Percentiles rank a stretch among this genome's conserved stretches.
Evolutionary conservation across 2,888 invertebrate species (phyloP).

Genomic region (Leptinotarsa haldemani): DNA sequence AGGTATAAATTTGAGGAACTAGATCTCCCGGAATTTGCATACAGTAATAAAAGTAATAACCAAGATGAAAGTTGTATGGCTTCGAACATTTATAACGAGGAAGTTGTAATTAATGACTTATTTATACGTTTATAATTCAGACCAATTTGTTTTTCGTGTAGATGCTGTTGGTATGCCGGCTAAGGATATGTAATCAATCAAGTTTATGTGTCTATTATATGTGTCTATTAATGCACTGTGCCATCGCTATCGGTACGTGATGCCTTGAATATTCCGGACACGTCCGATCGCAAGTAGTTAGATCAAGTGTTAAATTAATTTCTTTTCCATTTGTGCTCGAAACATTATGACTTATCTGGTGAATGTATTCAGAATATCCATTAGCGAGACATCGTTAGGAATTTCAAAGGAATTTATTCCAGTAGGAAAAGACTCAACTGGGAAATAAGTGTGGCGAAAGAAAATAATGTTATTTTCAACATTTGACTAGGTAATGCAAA

Average conservation of each 20-base stretch:
- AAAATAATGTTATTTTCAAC: not conserved
- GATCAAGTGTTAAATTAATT: conserved; percentile 46
- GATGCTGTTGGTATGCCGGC: conserved; percentile 50
- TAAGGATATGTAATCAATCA: conserved; percentile 57
- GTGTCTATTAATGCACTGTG: conserved; percentile 60
- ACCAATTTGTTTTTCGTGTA: conserved; percentile 58
- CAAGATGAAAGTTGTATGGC: conserved; percentile 35
- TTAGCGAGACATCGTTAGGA: conserved; percentile 8
- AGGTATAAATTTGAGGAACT: conserved; percentile 35
- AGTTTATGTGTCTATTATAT: conserved; percentile 63
- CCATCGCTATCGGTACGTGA: conserved; percentile 54
- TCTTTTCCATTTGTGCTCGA: conserved; percentile 25
- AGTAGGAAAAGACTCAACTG: not conserved
- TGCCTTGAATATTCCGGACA: conserved; percentile 46
- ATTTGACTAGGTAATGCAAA: too few species aligned
- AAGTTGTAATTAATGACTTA: conserved; percentile 41
- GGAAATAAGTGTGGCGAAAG: not conserved
- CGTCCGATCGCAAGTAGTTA: conserved; percentile 44
- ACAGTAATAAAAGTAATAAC: conserved; percentile 33
- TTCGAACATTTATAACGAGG: conserved; percentile 35
- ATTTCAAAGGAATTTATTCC: not conserved
- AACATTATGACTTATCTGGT: conserved; percentile 21
- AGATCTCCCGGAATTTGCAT: conserved; percentile 32
- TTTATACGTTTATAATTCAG: conserved; percentile 42
- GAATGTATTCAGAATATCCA: conserved; percentile 18